Conservation (phyloP, 2,113 vertebrate genomes). For the Zosterops borbonicus region DNA sequence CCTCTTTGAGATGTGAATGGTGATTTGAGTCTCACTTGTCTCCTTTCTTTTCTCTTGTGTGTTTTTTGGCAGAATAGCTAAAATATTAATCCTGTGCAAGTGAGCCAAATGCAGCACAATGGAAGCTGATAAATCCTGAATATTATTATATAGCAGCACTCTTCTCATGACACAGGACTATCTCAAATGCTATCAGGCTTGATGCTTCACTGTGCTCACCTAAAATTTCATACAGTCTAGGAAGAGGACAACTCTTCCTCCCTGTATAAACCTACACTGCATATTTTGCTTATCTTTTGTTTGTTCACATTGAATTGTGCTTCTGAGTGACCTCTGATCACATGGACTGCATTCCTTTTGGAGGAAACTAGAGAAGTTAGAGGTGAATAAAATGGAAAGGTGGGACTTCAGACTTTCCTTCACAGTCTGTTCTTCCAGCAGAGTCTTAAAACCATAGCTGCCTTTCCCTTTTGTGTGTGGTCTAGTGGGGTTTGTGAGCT, state of each 20-base stretch:
- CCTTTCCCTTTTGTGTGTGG: neutral
- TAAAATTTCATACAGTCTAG: neutral
- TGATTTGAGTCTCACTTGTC: neutral
- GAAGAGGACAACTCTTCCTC: neutral
- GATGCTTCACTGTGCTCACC: neutral
- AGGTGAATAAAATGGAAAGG: neutral
- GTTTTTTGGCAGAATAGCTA: neutral
- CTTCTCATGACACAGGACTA: neutral
- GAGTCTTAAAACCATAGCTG: neutral
- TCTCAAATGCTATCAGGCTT: neutral
- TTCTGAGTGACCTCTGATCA: neutral
- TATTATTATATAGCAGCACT: neutral
- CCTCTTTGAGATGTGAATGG: neutral
- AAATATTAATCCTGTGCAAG: neutral
- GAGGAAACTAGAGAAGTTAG: neutral
- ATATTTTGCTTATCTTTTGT: neutral
- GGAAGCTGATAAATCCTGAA: neutral
- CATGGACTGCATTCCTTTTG: neutral
- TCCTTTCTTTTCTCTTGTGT: neutral
- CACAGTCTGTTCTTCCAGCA: neutral
- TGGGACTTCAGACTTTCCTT: neutral
- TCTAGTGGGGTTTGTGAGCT: neutral
- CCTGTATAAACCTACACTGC: neutral
- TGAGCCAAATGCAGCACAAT: neutral
- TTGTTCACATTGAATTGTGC: neutral